These are phyloP conservation scores for Gymnocheta viridis DNA, from an alignment of 2,888 invertebrate species.

Conservation along the genomic window DNA sequence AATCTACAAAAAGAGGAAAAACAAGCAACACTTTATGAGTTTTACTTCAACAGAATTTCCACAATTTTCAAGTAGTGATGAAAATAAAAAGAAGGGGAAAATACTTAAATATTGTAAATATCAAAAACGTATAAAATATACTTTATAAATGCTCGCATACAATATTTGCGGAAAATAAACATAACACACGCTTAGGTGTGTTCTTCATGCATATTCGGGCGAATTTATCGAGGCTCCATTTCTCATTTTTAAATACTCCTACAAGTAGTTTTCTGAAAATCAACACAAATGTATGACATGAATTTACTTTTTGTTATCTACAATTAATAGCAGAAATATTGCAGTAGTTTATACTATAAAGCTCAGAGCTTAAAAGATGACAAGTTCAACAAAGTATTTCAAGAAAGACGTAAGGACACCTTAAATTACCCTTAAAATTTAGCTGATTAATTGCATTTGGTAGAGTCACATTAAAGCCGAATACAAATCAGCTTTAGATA, in stretches of 20 bases:
- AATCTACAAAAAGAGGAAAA: constrained; percentile 8
- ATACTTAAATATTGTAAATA: constrained; percentile 13
- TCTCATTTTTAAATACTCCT: neutral
- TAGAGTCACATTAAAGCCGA: constrained; percentile 8
- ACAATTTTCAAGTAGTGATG: constrained; percentile 18
- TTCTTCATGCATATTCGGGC: no score
- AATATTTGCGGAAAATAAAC: no score
- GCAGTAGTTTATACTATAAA: no score
- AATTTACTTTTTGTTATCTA: no score
- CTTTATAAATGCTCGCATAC: neutral
- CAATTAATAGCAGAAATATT: no score
- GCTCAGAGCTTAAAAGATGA: neutral
- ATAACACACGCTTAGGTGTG: no score
- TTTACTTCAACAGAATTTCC: constrained; percentile 41
- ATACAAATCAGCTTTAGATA: neutral
- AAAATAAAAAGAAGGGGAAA: neutral
- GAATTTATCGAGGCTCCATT: neutral
- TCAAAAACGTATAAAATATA: constrained; percentile 10
- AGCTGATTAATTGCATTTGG: constrained; percentile 44
- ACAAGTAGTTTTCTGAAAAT: no score
- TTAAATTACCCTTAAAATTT: constrained; percentile 40
- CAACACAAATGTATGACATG: no score
- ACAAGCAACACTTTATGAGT: constrained; percentile 45
- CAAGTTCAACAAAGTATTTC: neutral
- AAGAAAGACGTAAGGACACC: neutral